These are phyloP conservation scores for Chelonia mydas DNA, from an alignment of 2,797 vertebrate genomes.

Conservation along the genomic window DNA sequence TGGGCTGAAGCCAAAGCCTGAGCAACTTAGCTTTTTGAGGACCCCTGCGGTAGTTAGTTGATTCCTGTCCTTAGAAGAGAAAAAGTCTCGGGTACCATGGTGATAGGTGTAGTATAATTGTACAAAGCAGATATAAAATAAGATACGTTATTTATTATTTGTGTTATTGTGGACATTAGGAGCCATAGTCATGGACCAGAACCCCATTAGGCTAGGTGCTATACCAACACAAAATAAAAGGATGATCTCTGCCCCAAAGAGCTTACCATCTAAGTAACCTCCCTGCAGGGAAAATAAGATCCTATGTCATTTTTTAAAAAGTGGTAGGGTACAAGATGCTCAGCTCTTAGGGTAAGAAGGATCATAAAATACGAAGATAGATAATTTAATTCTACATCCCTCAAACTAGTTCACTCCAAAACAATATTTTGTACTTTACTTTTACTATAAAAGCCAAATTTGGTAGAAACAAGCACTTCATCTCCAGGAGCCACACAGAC, in stretches of 20 bases:
- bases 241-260: not conserved
- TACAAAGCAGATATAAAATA: constrained; percentile 19
- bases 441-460: constrained; percentile 35
- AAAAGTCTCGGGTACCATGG: not conserved
- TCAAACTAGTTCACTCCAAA: not conserved
- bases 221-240: not conserved
- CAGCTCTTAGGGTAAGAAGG: constrained; percentile 4
- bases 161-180: not conserved
- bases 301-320: constrained; percentile 23
- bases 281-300: not conserved
- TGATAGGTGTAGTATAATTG: not conserved
- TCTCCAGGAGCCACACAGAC: constrained; percentile 28
- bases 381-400: constrained; percentile 15
- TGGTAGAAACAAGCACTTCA: constrained; percentile 56
- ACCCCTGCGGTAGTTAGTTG: not conserved
- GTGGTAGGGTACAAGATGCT: constrained; percentile 30
- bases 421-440: not conserved
- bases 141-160: not conserved
- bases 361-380: constrained; percentile 12
- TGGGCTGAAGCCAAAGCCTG: too few relatives aligned
- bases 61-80: not conserved
- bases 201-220: not conserved
- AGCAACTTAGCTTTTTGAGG: too few relatives aligned
- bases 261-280: not conserved
- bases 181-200: not conserved